These are phyloP conservation scores for Sarcophaga peregrina DNA, from an alignment of 1,140 invertebrate genomes.

Conservation along the genomic window DNA sequence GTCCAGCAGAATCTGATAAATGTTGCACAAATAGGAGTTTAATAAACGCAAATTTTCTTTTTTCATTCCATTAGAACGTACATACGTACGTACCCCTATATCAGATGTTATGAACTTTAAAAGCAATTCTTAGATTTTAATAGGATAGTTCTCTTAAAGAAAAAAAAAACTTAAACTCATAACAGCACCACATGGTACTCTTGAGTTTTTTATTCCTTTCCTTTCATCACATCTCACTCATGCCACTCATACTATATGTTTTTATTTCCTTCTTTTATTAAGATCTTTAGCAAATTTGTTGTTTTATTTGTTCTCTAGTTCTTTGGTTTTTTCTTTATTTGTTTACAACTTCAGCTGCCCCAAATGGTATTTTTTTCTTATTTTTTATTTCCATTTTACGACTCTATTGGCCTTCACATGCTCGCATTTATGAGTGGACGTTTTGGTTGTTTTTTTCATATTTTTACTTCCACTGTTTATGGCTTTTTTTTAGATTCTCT, in stretches of 20 bases:
- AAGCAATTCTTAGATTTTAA: no score
- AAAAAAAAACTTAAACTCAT: not conserved
- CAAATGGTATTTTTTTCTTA: not conserved
- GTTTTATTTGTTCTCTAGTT: conserved; percentile 7
- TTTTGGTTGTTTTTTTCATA: not conserved
- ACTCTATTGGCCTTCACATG: conserved; percentile 13
- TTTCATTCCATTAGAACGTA: not conserved
- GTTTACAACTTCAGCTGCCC: not conserved
- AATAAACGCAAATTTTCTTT: no score
- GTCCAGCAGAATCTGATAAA: no score
- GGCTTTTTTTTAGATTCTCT: conserved; percentile 15
- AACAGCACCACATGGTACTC: not conserved
- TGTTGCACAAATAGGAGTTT: no score
- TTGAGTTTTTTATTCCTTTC: not conserved
- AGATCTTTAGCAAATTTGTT: not conserved
- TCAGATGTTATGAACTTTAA: no score
- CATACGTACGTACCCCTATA: not conserved
- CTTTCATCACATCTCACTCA: not conserved
- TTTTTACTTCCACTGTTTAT: not conserved
- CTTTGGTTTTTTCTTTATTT: not conserved
- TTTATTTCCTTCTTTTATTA: not conserved
- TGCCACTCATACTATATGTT: not conserved
- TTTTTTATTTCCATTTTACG: conserved; percentile 28
- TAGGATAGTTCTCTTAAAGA: no score
- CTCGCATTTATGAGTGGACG: not conserved